phyloP scores from a whole-genome alignment of 2,888 invertebrate genomes.

The Dasysyrphus tricinctus region DNA sequence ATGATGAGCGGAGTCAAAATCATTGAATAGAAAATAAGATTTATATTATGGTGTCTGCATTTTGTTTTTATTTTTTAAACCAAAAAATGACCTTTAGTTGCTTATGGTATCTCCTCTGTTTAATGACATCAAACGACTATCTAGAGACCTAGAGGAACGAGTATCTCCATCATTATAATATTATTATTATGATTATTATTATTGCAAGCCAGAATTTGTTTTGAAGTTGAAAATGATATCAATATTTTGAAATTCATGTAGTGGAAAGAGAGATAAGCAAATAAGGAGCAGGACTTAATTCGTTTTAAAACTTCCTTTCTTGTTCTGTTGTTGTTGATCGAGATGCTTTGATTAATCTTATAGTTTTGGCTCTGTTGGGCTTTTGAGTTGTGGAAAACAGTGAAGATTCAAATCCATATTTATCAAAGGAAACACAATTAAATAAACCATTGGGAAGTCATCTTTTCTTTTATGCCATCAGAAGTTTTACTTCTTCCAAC shows the following conservation, averaged over 20 bases:
- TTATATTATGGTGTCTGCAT: conserved; percentile 63
- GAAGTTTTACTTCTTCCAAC: background rate
- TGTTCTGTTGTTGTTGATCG: background rate
- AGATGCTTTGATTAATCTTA: conserved; percentile 3
- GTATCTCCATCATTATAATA: background rate
- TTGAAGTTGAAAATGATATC: conserved; percentile 34
- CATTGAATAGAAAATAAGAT: conserved; percentile 61
- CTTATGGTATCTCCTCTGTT: conserved; percentile 24
- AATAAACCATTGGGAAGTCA: conserved; percentile 9
- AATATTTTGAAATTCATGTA: conserved; percentile 61
- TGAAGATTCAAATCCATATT: conserved; percentile 24
- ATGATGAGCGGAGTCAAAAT: conserved; percentile 43
- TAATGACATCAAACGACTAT: conserved; percentile 48
- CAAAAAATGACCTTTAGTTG: conserved; percentile 59
- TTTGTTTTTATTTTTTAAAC: conserved; percentile 17
- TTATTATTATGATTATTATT: background rate
- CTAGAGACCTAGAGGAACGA: background rate
- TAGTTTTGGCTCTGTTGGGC: background rate
- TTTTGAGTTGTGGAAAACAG: background rate
- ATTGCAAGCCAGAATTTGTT: conserved; percentile 13
- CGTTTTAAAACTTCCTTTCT: conserved; percentile 2
- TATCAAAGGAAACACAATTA: conserved; percentile 10
- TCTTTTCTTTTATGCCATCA: background rate
- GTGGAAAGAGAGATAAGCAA: conserved; percentile 61
- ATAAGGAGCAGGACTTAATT: conserved; percentile 15